phyloP scores from a whole-genome alignment of 2,113 vertebrate species.

The Seriola rivoliana region DNA sequence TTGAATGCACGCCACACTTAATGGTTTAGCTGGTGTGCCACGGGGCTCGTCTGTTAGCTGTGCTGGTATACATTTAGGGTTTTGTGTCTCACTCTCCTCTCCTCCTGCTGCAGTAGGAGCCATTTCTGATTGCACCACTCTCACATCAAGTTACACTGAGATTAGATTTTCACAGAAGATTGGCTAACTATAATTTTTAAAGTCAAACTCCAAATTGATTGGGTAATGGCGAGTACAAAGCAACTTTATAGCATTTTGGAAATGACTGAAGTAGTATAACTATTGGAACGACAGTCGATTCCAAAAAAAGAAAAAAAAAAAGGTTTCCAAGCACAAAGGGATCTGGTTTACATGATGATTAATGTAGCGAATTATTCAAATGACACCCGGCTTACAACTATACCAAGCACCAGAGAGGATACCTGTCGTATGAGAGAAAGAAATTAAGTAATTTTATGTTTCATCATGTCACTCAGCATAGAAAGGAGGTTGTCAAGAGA shows the following conservation, averaged over 20 bases:
- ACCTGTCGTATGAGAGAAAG: background rate
- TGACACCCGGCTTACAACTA: background rate
- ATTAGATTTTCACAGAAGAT: conserved; percentile 59
- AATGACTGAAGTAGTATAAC: conserved; percentile 26
- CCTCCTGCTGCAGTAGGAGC: conserved; percentile 53
- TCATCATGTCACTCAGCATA: conserved; percentile 16
- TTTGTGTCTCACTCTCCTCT: conserved; percentile 56
- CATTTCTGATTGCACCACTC: conserved; percentile 60
- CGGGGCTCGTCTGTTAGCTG: conserved; percentile 67
- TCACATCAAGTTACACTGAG: conserved; percentile 50
- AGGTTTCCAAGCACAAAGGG: background rate
- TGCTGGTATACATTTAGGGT: conserved; percentile 66
- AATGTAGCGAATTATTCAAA: conserved; percentile 11
- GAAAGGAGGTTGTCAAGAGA: conserved; percentile 11
- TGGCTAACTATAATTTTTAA: conserved; percentile 43
- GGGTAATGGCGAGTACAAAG: conserved; percentile 40
- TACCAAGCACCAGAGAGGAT: background rate
- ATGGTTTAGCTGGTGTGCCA: conserved; percentile 80
- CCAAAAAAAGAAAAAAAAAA: background rate
- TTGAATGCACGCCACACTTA: conserved; percentile 81
- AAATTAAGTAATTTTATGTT: conserved; percentile 19
- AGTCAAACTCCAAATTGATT: conserved; percentile 57
- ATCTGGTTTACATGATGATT: background rate
- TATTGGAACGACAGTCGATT: background rate
- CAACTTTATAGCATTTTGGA: conserved; percentile 31